Conservation (phyloP, 2,113 vertebrate genomes). For the Odocoileus hemionus region DNA sequence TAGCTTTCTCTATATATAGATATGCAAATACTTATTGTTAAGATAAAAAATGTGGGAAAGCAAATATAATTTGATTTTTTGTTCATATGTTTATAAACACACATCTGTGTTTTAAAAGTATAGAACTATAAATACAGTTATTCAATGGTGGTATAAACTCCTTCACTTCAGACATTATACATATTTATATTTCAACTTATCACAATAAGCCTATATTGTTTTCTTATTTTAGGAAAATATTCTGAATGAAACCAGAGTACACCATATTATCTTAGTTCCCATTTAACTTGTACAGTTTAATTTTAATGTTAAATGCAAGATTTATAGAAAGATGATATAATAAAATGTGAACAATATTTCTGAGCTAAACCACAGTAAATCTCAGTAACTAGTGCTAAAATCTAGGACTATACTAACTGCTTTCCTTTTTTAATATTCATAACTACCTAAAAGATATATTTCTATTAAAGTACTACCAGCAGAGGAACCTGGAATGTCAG, state of each 20-base stretch:
- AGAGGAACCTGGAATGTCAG: too few relatives aligned
- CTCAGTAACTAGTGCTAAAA: neutral
- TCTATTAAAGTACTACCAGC: neutral
- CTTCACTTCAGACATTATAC: neutral
- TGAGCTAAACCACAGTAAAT: neutral
- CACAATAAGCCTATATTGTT: neutral
- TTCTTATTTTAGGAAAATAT: neutral
- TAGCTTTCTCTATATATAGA: neutral
- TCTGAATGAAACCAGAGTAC: neutral
- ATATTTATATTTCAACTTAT: neutral
- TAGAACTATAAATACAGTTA: neutral
- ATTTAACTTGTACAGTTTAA: conserved; percentile 1
- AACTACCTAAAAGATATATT: neutral
- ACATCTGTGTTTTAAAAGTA: neutral
- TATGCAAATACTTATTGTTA: neutral
- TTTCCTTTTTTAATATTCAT: neutral
- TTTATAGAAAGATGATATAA: neutral
- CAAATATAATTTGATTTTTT: neutral
- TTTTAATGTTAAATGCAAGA: neutral
- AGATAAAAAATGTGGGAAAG: neutral
- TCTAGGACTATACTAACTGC: neutral
- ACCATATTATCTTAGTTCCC: neutral
- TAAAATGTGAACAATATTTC: neutral
- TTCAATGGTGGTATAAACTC: neutral
- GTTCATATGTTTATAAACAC: neutral